Conservation (phyloP, 64 coral and sea anemone species). For the Dendrophyllia cribrosa region DNA sequence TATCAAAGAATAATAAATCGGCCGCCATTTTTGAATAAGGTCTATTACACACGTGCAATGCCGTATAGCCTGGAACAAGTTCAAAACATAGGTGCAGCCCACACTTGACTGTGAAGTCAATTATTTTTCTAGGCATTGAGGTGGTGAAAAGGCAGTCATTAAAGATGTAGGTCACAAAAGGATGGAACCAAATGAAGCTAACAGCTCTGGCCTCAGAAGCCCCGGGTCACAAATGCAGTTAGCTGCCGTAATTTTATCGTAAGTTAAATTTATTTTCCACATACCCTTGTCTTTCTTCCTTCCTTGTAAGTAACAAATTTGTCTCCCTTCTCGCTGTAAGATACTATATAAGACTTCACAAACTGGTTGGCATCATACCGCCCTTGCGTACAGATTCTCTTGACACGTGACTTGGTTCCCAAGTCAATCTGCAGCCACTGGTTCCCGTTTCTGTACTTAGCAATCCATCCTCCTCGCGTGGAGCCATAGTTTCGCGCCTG, state of each 20-base stretch:
- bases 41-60: too few relatives aligned
- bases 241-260: background rate
- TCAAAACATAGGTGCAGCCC: too few relatives aligned
- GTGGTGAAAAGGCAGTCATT: too few relatives aligned
- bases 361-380: slow-evolving; percentile 79
- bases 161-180: too few relatives aligned
- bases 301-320: slow-evolving; percentile 60
- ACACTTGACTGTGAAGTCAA: too few relatives aligned
- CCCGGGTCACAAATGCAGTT: too few relatives aligned
- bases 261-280: background rate
- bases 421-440: slow-evolving; percentile 88
- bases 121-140: too few relatives aligned
- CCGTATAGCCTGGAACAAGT: too few relatives aligned
- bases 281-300: slow-evolving; percentile 45
- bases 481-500: slow-evolving; percentile 4
- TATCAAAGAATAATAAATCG: too few relatives aligned
- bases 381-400: slow-evolving; percentile 77
- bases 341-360: slow-evolving; percentile 80
- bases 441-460: slow-evolving; percentile 53
- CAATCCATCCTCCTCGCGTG: slow-evolving; percentile 60
- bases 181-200: too few relatives aligned
- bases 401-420: slow-evolving; percentile 69
- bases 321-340: slow-evolving; percentile 77
- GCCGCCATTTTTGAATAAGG: too few relatives aligned
- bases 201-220: too few relatives aligned